Percentiles rank a stretch among this genome's conserved stretches.
Evolutionary conservation across 2,113 vertebrate species (phyloP).

Genomic region (Tyto alba): DNA sequence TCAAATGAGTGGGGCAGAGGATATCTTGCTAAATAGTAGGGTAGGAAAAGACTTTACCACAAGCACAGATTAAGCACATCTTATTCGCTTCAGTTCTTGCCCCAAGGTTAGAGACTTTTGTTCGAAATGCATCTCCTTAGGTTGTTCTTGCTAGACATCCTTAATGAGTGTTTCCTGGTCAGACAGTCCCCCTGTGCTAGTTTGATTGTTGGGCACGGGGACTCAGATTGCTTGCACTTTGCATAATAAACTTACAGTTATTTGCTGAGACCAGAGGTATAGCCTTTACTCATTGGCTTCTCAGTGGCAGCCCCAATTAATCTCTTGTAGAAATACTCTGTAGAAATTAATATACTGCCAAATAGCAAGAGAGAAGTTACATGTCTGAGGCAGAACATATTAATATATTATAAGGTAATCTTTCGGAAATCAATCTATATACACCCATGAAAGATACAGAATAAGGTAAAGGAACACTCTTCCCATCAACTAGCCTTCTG

Average conservation of each 20-base stretch:
- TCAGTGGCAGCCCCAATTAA: not conserved
- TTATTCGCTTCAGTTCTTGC: not conserved
- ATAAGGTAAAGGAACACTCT: not conserved
- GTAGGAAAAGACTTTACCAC: not conserved
- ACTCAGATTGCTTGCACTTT: not conserved
- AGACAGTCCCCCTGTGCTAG: not conserved
- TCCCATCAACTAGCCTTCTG: not conserved
- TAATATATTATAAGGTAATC: not conserved
- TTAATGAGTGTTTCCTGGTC: not conserved
- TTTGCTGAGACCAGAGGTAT: not conserved
- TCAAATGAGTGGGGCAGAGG: not conserved
- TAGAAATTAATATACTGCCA: not conserved
- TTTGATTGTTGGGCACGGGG: not conserved
- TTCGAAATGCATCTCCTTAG: not conserved
- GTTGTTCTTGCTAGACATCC: not conserved
- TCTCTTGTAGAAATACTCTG: not conserved
- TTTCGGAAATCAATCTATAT: not conserved
- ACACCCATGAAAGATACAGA: not conserved
- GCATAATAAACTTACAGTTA: not conserved
- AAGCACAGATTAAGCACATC: not conserved
- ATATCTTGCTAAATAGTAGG: not conserved
- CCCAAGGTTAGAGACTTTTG: not conserved
- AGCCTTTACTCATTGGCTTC: not conserved
- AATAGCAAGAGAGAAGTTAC: not conserved
- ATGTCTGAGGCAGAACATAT: not conserved